These are phyloP conservation scores for Anhinga anhinga DNA, from an alignment of 2,113 vertebrate genomes.

Conservation along the genomic window DNA sequence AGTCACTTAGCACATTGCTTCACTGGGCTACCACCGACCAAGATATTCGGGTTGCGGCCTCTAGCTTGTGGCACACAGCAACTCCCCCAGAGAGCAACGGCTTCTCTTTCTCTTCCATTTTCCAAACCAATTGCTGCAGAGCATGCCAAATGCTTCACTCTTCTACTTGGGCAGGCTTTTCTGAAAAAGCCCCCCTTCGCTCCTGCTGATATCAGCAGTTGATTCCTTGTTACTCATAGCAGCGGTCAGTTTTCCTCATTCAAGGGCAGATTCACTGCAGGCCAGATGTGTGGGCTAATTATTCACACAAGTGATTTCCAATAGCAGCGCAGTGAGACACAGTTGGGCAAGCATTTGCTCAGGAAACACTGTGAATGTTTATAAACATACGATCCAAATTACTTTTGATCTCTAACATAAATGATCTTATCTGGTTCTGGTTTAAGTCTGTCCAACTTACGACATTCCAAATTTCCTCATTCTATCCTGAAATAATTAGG, in stretches of 20 bases:
- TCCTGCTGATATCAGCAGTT: not conserved
- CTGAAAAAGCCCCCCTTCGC: not conserved
- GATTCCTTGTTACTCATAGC: not conserved
- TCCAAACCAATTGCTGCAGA: not conserved
- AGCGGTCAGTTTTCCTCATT: not conserved
- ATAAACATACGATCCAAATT: constrained; percentile 48
- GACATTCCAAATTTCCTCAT: constrained; percentile 28
- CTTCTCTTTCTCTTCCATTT: not conserved
- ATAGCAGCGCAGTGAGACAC: not conserved
- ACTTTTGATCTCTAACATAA: constrained; percentile 35
- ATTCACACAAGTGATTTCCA: not conserved
- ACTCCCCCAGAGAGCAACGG: not conserved
- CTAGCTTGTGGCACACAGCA: not conserved
- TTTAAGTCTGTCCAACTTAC: constrained; percentile 43
- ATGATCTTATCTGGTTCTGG: constrained; percentile 53
- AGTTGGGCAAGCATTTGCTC: not conserved
- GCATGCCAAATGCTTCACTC: not conserved
- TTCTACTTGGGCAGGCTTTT: not conserved
- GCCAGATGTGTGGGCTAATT: constrained; percentile 39
- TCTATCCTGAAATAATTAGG: constrained; percentile 23
- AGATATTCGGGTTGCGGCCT: not conserved
- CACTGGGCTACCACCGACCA: not conserved
- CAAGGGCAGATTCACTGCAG: not conserved
- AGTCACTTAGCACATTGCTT: not conserved
- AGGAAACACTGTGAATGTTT: constrained; percentile 13